A percentile compares a stretch with the other conserved stretches of the same genome.
These are phyloP conservation scores for Nothocercus nigrocapillus DNA, from an alignment of 2,113 vertebrate species.

Conservation along the genomic window DNA sequence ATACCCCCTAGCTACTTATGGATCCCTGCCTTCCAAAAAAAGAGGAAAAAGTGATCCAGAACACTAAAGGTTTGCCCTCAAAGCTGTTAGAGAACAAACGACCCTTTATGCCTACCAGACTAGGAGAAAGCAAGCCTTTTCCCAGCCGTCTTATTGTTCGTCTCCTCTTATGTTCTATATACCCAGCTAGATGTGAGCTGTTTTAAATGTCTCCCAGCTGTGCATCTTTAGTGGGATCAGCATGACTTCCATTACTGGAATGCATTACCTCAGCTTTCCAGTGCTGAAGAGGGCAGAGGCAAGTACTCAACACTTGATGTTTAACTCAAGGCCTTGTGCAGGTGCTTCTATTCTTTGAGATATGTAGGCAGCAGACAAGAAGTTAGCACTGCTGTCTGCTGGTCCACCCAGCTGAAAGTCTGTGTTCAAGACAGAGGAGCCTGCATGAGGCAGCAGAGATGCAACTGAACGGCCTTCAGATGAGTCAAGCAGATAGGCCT, in stretches of 20 bases:
- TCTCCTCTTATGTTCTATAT: fast-evolving
- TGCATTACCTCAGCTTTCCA: fast-evolving
- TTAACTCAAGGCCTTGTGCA: background rate
- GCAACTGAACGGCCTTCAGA: too few species aligned
- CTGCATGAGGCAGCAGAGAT: background rate
- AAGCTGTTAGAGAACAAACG: background rate
- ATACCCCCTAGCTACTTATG: fast-evolving
- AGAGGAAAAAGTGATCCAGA: fast-evolving
- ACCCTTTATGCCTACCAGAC: background rate
- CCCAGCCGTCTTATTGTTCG: background rate
- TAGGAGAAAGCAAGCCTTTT: background rate
- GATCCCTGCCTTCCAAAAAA: background rate
- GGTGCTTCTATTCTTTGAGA: background rate
- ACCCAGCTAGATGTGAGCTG: background rate
- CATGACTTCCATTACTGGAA: background rate
- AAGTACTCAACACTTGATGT: background rate
- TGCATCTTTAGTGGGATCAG: too few species aligned
- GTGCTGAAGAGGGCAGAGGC: too few species aligned
- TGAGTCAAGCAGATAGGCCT: too few species aligned
- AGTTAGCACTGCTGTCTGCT: background rate
- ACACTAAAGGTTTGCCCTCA: background rate
- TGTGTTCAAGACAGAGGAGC: background rate
- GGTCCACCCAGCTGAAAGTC: fast-evolving
- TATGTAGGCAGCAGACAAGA: background rate
- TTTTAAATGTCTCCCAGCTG: background rate